Percentiles rank a stretch among this genome's conserved stretches.
Conservation (phyloP, 1,140 invertebrate genomes). For the Hetaerina americana region DNA sequence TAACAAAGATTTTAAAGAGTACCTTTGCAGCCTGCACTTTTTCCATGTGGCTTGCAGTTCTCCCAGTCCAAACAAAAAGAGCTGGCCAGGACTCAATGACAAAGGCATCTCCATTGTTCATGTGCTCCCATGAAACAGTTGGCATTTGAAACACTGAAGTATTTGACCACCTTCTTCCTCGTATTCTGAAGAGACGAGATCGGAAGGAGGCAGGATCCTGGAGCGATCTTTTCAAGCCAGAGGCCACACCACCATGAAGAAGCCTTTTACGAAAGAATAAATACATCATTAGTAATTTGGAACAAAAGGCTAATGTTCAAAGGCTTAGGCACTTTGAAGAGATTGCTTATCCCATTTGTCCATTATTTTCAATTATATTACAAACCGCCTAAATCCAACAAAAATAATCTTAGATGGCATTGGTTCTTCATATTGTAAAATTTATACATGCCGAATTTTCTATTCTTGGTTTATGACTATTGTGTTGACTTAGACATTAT, state of each 20-base stretch:
- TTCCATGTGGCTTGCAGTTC: conserved; percentile 50
- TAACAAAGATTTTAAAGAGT: background rate
- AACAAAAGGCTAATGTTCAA: too few relatives aligned
- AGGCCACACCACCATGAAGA: conserved; percentile 38
- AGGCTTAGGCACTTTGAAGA: too few relatives aligned
- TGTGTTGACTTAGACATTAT: too few relatives aligned
- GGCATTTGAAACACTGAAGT: conserved; percentile 47
- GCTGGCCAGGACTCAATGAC: conserved; percentile 55
- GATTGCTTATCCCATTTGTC: too few relatives aligned
- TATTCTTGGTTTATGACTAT: too few relatives aligned
- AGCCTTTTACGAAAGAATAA: too few relatives aligned
- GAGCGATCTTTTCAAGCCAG: conserved; percentile 37
- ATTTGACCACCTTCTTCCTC: conserved; percentile 46
- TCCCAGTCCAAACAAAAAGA: conserved; percentile 73
- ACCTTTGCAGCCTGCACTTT: conserved; percentile 43
- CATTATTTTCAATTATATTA: too few relatives aligned
- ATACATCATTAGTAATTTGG: too few relatives aligned
- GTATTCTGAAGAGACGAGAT: conserved; percentile 52
- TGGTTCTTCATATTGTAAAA: too few relatives aligned
- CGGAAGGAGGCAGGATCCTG: conserved; percentile 28
- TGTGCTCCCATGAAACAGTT: conserved; percentile 58
- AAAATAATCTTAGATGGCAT: too few relatives aligned
- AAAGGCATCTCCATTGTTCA: conserved; percentile 79
- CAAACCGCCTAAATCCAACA: too few relatives aligned
- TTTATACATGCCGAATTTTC: too few relatives aligned